phyloP scores from a whole-genome alignment of 2,888 invertebrate species.

The Notodonta dromedarius region DNA sequence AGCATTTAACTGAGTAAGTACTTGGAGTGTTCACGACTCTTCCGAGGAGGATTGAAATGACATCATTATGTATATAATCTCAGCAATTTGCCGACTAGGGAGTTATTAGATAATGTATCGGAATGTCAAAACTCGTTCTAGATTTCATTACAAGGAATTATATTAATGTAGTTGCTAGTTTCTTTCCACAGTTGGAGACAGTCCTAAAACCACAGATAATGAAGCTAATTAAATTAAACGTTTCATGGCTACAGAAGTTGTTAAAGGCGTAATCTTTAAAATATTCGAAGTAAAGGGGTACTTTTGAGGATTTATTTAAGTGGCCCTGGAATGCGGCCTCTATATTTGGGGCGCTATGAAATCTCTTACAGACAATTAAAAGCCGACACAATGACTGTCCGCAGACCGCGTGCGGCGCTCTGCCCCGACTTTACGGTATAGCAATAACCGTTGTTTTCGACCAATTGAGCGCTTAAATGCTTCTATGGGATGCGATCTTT shows the following conservation, averaged over 20 bases:
- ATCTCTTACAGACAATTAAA: slow-evolving; percentile 65
- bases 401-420: slow-evolving; percentile 31
- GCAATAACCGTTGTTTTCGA: slow-evolving; percentile 44
- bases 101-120: not conserved
- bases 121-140: too few relatives aligned
- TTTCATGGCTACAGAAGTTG: slow-evolving; percentile 14
- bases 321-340: slow-evolving; percentile 45
- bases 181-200: not conserved
- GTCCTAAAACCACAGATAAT: not conserved
- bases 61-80: not conserved
- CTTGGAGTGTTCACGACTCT: not conserved
- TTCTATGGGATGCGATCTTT: slow-evolving; percentile 16
- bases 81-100: too few relatives aligned
- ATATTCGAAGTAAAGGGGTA: slow-evolving; percentile 19
- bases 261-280: slow-evolving; percentile 13
- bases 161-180: not conserved
- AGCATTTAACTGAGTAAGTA: not conserved
- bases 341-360: slow-evolving; percentile 62
- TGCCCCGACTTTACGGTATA: slow-evolving; percentile 43
- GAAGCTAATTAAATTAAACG: not conserved
- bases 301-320: slow-evolving; percentile 47
- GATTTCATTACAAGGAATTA: not conserved
- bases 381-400: slow-evolving; percentile 53
- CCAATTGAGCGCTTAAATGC: slow-evolving; percentile 13
- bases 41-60: not conserved